These are phyloP conservation scores for Phycodurus eques DNA, from an alignment of 2,113 vertebrate genomes.

Conservation along the genomic window DNA sequence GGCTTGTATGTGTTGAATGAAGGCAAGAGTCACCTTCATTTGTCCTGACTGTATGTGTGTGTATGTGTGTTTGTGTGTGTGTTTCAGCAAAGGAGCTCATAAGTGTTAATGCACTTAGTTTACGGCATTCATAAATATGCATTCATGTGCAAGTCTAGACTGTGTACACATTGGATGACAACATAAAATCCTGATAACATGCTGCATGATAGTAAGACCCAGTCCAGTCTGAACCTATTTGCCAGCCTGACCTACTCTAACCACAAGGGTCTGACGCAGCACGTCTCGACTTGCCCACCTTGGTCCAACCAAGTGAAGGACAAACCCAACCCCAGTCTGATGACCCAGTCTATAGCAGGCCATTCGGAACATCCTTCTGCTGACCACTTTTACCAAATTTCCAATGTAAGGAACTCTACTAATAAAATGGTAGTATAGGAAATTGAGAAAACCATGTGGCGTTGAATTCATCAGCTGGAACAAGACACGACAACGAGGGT, in stretches of 20 bases:
- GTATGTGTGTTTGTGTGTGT: neutral
- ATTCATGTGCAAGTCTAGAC: conserved; percentile 19
- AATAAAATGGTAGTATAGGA: too few relatives aligned
- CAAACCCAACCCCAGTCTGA: neutral
- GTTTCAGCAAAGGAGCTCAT: conserved; percentile 14
- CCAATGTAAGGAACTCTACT: too few relatives aligned
- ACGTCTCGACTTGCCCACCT: conserved; percentile 34
- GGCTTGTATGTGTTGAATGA: conserved; percentile 60
- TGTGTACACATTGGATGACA: conserved; percentile 38
- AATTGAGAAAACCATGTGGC: too few relatives aligned
- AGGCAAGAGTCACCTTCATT: conserved; percentile 68
- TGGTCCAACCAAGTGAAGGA: conserved; percentile 19
- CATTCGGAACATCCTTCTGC: neutral
- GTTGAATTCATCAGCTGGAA: too few relatives aligned
- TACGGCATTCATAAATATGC: conserved; percentile 32
- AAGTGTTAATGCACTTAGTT: conserved; percentile 28
- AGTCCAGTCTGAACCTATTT: too few relatives aligned
- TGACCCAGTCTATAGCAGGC: neutral
- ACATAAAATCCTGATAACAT: conserved; percentile 50
- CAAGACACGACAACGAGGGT: too few relatives aligned
- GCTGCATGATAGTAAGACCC: conserved; percentile 11
- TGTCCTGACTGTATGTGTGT: conserved; percentile 38
- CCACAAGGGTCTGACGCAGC: neutral
- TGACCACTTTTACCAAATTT: too few relatives aligned
- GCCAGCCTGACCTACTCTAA: too few relatives aligned